These are phyloP conservation scores for Pterocles gutturalis DNA, from an alignment of 2,113 vertebrate genomes.

Conservation along the genomic window DNA sequence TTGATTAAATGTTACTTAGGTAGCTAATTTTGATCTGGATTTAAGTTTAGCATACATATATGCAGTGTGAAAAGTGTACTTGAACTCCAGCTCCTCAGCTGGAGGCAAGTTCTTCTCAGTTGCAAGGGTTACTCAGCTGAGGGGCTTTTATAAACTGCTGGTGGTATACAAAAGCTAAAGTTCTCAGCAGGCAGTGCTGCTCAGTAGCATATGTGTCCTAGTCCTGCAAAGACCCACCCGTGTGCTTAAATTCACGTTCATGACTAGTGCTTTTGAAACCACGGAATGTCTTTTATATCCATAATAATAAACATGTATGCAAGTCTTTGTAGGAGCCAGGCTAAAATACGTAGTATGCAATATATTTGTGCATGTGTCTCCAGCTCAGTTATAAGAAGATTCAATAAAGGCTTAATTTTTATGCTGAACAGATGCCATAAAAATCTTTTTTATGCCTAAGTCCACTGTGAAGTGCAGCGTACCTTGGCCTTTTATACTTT, in stretches of 20 bases:
- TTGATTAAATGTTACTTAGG: background rate
- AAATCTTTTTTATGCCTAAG: background rate
- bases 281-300: background rate
- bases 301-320: background rate
- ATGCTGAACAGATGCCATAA: background rate
- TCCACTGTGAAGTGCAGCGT: background rate
- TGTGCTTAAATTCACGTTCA: background rate
- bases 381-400: background rate
- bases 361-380: background rate
- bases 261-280: background rate
- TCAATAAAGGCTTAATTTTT: slow-evolving; percentile 3
- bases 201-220: background rate
- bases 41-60: background rate
- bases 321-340: slow-evolving; percentile 11
- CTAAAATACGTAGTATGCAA: background rate
- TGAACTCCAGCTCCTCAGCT: background rate
- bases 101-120: background rate
- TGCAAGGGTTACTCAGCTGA: background rate
- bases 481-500: background rate
- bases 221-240: background rate
- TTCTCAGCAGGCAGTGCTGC: background rate
- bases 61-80: background rate
- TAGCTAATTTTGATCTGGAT: background rate
- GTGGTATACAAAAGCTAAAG: background rate
- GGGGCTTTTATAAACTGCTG: background rate